Evolutionary conservation across 53 echinoderm and acorn worm genomes (phyloP).

Genomic region (Paelopatides confundens): DNA sequence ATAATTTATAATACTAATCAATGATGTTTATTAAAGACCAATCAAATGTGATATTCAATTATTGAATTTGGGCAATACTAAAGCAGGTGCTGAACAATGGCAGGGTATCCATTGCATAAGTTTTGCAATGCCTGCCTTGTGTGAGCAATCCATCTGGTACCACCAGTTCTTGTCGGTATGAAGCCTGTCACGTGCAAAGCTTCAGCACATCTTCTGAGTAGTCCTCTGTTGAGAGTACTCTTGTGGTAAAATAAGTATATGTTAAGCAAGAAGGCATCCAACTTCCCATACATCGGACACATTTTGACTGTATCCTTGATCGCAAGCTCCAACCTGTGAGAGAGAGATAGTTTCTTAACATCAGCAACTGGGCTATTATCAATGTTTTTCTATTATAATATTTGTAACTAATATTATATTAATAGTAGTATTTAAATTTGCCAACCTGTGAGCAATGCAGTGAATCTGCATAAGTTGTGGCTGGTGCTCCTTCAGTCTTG

Average conservation of each 20-base stretch:
- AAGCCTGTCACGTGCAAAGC: background rate
- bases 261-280: background rate
- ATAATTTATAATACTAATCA: no score
- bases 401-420: no score
- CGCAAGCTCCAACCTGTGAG: background rate
- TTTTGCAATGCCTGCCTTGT: background rate
- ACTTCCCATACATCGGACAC: background rate
- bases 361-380: no score
- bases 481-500: slow-evolving; percentile 11
- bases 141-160: slow-evolving; percentile 23
- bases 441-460: slow-evolving; percentile 11
- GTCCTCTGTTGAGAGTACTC: no score
- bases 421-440: no score
- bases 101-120: no score
- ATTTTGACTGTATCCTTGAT: background rate
- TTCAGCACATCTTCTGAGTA: background rate
- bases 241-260: slow-evolving; percentile 4
- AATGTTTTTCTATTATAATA: no score
- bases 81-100: slow-evolving; percentile 1
- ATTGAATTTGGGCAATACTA: no score
- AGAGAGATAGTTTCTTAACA: no score
- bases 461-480: background rate
- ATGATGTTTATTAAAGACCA: no score
- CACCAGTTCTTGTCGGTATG: slow-evolving; percentile 35
- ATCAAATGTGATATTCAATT: no score